These are phyloP conservation scores for Rhopalosiphum padi DNA, from an alignment of 1,140 invertebrate genomes.

Conservation along the genomic window DNA sequence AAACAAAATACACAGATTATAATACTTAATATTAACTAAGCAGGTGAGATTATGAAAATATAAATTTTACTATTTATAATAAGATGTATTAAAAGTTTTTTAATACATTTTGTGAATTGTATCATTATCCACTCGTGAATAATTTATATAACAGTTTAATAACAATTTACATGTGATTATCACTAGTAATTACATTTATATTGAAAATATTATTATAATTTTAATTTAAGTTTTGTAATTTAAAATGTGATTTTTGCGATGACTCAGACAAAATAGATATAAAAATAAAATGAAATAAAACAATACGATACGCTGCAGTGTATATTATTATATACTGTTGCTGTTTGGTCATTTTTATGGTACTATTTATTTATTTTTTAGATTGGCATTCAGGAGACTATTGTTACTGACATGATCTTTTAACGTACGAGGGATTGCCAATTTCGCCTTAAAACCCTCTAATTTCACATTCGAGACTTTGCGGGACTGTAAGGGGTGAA, in stretches of 20 bases:
- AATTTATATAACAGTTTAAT: neutral
- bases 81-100: neutral
- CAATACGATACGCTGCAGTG: neutral
- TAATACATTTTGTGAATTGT: neutral
- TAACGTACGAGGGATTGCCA: slow-evolving; percentile 43
- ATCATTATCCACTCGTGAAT: neutral
- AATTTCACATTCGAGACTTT: slow-evolving; percentile 43
- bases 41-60: neutral
- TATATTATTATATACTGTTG: neutral
- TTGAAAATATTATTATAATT: neutral
- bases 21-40: neutral
- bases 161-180: neutral
- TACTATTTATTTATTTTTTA: slow-evolving; percentile 16
- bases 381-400: neutral
- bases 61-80: too few relatives aligned
- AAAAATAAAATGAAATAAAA: neutral
- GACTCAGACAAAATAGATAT: neutral
- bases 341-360: neutral
- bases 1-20: neutral
- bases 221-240: neutral
- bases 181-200: neutral
- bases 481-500: neutral
- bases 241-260: neutral
- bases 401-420: slow-evolving; percentile 30
- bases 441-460: slow-evolving; percentile 24